Evolutionary conservation across 2,888 invertebrate species (phyloP), one percentile per base, ranked within the genome.

Genomic region (Rutpela maculata): DNA sequence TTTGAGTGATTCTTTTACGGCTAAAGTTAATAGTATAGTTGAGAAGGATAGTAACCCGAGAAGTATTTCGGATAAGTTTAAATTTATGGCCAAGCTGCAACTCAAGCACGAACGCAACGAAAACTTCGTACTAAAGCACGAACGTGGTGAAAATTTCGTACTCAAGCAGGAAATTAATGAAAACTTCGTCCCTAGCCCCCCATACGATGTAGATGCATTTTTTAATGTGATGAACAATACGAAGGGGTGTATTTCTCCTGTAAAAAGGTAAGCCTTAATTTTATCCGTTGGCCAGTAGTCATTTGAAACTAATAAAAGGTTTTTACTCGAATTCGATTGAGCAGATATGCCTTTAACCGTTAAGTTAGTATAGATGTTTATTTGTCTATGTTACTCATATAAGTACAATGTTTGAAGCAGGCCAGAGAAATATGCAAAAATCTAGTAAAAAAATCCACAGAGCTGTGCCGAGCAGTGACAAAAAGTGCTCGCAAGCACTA

Each of bases 71-170:
- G 85, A 87, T 76, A 88, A 88, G 78, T 67, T 88, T 31, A 87
- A 86, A 78, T 88, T 87, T 75, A 87, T 88, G 88, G 84, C 86
- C 5, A 85, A 84, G 73, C 79, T 88, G 60, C 81, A 83, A 43
- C 79, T 88, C 18, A 86, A 85, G 69, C 84, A 85, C 43, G 84
- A 84, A 75, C 76, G 77, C 63, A 82, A 82, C 59, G 74, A 63
- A 35, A 69, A 71, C 31, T 17, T 43, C 7, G 31, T 35, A 6
- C 9, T 88, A 22, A 86, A 85, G 68, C 84, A 85, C 50, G 84
- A 84, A 75, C 76, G 77, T 67, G 81, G 82, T 60, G 74, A 26
- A 26, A 26, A 26, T 26, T 26, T 26, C 22, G 22, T 3, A 26
- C 22, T 3, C 22, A 26, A 26, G 22, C 22, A 26, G 4, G 22